Evolutionary conservation across 2,888 invertebrate species (phyloP).

Genomic region (Drosophila barbarae): DNA sequence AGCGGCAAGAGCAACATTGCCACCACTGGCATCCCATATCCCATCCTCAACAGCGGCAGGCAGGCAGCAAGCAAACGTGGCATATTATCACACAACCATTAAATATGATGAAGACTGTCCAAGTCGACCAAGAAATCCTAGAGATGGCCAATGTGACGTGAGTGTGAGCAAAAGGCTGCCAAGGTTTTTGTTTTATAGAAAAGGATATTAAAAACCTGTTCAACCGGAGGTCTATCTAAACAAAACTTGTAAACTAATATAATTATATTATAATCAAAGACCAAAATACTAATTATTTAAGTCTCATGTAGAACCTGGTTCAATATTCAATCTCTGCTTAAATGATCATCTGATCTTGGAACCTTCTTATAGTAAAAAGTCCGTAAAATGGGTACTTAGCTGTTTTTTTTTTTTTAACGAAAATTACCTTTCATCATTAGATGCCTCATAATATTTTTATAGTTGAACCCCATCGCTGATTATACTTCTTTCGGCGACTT

Average conservation of each 20-base stretch:
- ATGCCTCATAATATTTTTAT: background rate
- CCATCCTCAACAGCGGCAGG: conserved; percentile 26
- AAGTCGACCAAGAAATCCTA: conserved; percentile 36
- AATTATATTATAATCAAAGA: too few species aligned
- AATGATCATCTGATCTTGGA: too few species aligned
- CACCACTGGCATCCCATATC: conserved; percentile 18
- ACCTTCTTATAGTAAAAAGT: too few species aligned
- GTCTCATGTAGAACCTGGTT: too few species aligned
- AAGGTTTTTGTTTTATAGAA: background rate
- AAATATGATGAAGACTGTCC: conserved; percentile 73
- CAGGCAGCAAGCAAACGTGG: conserved; percentile 52
- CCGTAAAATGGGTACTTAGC: too few species aligned
- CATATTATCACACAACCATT: conserved; percentile 75
- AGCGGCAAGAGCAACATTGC: conserved; percentile 7
- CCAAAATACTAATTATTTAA: too few species aligned
- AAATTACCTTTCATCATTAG: background rate
- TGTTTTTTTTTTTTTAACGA: background rate
- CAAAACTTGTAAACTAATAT: too few species aligned
- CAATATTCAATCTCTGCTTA: too few species aligned
- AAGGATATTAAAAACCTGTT: background rate
- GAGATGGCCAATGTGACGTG: conserved; percentile 27
- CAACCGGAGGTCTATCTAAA: background rate
- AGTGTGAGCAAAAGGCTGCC: background rate
- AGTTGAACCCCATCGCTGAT: conserved; percentile 1
- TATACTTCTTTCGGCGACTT: conserved; percentile 8